These are phyloP conservation scores for Trigoniulus corallinus DNA, from an alignment of 1,140 invertebrate genomes.

Conservation along the genomic window DNA sequence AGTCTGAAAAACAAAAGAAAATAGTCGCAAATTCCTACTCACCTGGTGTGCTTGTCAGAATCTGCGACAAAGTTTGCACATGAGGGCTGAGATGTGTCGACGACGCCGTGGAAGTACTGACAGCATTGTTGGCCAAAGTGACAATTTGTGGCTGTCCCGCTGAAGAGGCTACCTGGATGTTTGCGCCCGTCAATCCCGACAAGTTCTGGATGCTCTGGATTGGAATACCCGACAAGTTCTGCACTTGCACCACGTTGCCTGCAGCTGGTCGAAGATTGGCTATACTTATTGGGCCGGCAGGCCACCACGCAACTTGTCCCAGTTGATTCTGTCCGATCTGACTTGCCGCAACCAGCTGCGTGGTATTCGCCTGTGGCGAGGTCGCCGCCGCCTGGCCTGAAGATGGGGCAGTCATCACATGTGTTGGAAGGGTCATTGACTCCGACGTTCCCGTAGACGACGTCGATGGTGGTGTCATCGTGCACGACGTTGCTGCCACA, in stretches of 20 bases:
- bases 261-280: constrained; percentile 18
- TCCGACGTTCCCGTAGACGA: constrained; percentile 16
- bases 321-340: not conserved
- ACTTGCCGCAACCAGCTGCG: not conserved
- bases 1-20: too few relatives aligned
- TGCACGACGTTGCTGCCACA: constrained; percentile 12
- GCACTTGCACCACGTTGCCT: constrained; percentile 24
- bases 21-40: too few relatives aligned
- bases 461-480: constrained; percentile 17
- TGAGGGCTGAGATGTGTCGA: not conserved
- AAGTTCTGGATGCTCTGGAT: constrained; percentile 18
- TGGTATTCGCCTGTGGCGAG: not conserved
- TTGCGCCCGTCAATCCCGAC: constrained; percentile 14
- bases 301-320: constrained; percentile 5
- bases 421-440: constrained; percentile 15
- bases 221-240: constrained; percentile 17
- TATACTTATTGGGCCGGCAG: constrained; percentile 12
- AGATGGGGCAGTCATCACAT: constrained; percentile 3
- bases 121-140: not conserved
- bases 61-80: not conserved
- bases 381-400: constrained; percentile 7
- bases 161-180: constrained; percentile 12
- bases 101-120: not conserved
- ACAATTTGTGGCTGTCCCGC: constrained; percentile 10
- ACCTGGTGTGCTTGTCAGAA: not conserved